Evolutionary conservation across 2,797 vertebrate species (phyloP), one percentile per base, ranked within the genome.

Genomic region (Pygocentrus nattereri): DNA sequence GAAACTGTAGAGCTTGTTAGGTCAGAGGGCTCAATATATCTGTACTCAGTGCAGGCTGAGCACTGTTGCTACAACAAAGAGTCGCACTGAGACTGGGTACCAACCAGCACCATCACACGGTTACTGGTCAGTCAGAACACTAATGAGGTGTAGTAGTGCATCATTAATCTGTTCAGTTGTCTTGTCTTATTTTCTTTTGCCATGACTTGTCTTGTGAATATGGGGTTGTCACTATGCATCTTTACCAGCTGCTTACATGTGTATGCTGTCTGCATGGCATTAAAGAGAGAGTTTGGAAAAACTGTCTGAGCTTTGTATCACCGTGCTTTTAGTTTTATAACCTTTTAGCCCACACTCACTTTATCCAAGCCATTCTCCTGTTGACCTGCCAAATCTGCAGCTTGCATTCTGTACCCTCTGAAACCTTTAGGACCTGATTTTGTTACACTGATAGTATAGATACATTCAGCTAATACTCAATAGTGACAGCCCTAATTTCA

Each of bases 31-130:
- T 72, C 47, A 31, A 19, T 52, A 50, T 71, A 10, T 54, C 18
- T 85, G 71, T 18, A 47, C 15, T 19, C 49, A 50, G 54, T 84
- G 70, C 69, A 89, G 85, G 84, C 87, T 88, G 80, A 59, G 23
- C 68, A 74, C 23, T 44, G 88, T 92, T 90, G 78, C 82, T 87
- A 91, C 85, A 92, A 84, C 89, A 93, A 91, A 92, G 85, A 84
- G 18, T 82, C 72, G 74, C 73, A 41, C 52, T 83, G 59, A 52
- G 31, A 67, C 31, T 18, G 16, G 19, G 56, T 58, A 52, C 76
- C 34, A 52, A 31, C 49, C 67, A 68, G 50, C 73, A 30, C 19
- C n/a, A 62, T 38, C n/a, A 49, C 12, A 62, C 56, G 47, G 16
- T 61, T 18, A 76, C 62, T 79, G 67, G 65, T 76, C 73, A 27